A percentile compares a stretch with the other conserved stretches of the same genome.
These are phyloP conservation scores for Cladopsammia gracilis DNA, from an alignment of 64 coral and sea anemone genomes.

Conservation along the genomic window DNA sequence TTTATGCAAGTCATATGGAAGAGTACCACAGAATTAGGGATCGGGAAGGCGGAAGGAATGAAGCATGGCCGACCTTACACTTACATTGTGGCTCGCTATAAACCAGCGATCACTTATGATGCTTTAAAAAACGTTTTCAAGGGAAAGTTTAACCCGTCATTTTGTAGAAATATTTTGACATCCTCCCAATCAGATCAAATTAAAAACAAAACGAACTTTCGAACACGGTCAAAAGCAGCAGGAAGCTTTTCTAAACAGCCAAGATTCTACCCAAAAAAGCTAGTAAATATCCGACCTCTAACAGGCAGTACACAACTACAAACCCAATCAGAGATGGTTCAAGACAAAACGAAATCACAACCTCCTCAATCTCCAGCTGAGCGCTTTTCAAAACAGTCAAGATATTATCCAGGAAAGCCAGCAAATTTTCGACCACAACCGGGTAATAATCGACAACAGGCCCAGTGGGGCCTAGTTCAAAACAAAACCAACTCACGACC, in stretches of 20 bases:
- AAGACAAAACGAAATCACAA: background rate
- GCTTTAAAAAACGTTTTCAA: constrained; percentile 63
- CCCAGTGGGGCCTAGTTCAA: background rate
- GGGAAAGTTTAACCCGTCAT: constrained; percentile 68
- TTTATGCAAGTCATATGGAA: constrained; percentile 85
- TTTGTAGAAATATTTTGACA: constrained; percentile 20
- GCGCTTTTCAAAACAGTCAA: background rate
- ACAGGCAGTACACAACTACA: too few species aligned
- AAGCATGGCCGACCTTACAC: constrained; percentile 65
- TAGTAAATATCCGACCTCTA: too few species aligned
- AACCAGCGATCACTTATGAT: constrained; percentile 46
- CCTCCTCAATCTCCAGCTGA: background rate
- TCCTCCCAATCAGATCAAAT: background rate
- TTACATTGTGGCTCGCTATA: constrained; percentile 77
- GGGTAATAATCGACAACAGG: background rate
- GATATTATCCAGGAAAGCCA: background rate
- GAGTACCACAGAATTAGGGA: constrained; percentile 69
- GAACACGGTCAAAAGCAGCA: too few species aligned
- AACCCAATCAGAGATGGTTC: background rate
- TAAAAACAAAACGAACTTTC: background rate
- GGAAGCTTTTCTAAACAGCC: background rate
- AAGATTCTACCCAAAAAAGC: too few species aligned
- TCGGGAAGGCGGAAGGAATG: constrained; percentile 73
- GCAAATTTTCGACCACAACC: background rate
- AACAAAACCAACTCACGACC: background rate